phyloP scores from a whole-genome alignment of 2,113 vertebrate genomes.

The Poecile atricapillus region DNA sequence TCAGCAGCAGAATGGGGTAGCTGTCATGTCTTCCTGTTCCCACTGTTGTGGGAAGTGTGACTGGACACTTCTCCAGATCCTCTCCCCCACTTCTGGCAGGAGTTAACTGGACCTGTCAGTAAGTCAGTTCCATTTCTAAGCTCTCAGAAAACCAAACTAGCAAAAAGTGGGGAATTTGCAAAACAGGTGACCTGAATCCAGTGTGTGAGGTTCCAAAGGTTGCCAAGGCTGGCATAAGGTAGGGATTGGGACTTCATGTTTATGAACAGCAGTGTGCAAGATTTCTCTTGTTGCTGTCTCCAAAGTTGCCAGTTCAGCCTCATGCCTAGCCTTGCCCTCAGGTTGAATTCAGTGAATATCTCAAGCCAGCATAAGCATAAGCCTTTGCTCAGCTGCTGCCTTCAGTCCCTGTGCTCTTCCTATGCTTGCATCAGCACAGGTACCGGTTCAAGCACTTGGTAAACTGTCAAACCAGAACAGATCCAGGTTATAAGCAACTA shows the following conservation, averaged over 20 bases:
- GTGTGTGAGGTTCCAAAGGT: background rate
- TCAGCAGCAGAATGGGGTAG: background rate
- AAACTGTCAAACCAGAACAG: background rate
- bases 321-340: background rate
- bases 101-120: background rate
- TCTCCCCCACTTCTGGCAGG: background rate
- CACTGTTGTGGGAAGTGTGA: background rate
- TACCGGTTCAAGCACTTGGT: background rate
- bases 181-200: background rate
- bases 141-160: background rate
- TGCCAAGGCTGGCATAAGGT: background rate
- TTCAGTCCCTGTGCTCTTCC: background rate
- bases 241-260: background rate
- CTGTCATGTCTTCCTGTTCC: background rate
- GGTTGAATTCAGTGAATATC: background rate
- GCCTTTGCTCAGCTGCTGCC: background rate
- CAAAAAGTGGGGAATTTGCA: background rate
- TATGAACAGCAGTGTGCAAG: background rate
- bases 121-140: background rate
- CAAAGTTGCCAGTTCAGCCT: background rate
- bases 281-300: background rate
- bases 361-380: background rate
- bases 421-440: background rate
- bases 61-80: background rate
- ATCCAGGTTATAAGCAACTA: background rate